phyloP scores from a whole-genome alignment of 2,113 vertebrate species.

The Zosterops borbonicus region DNA sequence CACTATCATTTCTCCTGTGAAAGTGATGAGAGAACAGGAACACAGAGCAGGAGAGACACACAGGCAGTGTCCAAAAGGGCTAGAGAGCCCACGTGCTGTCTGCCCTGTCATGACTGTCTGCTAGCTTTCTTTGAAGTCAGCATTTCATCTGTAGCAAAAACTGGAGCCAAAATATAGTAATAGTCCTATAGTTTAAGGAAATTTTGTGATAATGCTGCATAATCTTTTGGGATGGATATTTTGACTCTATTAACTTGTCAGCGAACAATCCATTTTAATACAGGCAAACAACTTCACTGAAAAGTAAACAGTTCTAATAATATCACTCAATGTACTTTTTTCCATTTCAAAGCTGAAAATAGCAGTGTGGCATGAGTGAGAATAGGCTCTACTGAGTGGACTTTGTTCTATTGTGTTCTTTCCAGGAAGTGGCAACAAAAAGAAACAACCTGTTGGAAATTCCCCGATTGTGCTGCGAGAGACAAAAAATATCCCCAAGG shows the following conservation, averaged over 20 bases:
- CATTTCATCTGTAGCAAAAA: background rate
- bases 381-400: background rate
- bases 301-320: background rate
- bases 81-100: background rate
- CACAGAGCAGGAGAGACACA: rapidly evolving
- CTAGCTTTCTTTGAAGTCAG: background rate
- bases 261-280: background rate
- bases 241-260: background rate
- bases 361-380: background rate
- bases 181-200: background rate
- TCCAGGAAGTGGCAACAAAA: background rate
- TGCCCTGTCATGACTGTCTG: background rate
- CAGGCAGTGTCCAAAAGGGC: background rate
- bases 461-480: background rate
- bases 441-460: background rate
- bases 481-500: background rate
- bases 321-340: background rate
- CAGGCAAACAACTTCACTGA: background rate
- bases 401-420: background rate
- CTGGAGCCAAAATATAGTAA: background rate
- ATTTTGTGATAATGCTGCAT: background rate
- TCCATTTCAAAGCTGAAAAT: background rate
- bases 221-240: background rate
- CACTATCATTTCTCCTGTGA: background rate
- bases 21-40: background rate